These are phyloP conservation scores for Lycodopsis pacificus DNA, from an alignment of 2,797 vertebrate genomes.

Conservation along the genomic window DNA sequence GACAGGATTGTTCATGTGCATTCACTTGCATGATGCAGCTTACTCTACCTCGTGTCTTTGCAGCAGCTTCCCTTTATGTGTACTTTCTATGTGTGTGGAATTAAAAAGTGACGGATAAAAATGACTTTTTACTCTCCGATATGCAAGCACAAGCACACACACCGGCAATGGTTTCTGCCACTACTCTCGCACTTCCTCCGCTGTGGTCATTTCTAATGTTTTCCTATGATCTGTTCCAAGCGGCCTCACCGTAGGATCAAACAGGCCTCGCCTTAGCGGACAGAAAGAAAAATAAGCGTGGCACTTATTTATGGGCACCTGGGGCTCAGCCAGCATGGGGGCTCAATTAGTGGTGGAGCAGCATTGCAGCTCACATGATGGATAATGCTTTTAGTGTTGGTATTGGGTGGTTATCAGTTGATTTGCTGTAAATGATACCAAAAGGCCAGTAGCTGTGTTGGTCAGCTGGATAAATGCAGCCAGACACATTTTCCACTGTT, in stretches of 20 bases:
- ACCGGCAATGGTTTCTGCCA: conserved; percentile 25
- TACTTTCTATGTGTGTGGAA: conserved; percentile 45
- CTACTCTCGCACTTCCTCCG: conserved; percentile 39
- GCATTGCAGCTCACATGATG: conserved; percentile 72
- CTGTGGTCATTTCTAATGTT: conserved; percentile 59
- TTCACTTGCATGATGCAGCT: conserved; percentile 18
- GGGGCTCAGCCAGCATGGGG: conserved; percentile 64
- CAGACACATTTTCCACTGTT: conserved; percentile 61
- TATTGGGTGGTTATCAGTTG: conserved; percentile 84
- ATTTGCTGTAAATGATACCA: conserved; percentile 70
- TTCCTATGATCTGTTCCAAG: conserved; percentile 63
- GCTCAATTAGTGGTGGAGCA: conserved; percentile 80
- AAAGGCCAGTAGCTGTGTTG: conserved; percentile 59
- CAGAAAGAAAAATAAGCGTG: conserved; percentile 74
- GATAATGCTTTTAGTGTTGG: conserved; percentile 79
- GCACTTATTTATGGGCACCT: conserved; percentile 75
- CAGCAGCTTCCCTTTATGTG: conserved; percentile 38
- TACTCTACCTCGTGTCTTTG: conserved; percentile 29
- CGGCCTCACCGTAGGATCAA: conserved; percentile 61
- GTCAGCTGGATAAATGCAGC: conserved; percentile 54
- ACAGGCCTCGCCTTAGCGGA: conserved; percentile 54
- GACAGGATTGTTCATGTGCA: conserved; percentile 18
- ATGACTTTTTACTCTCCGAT: conserved; percentile 43
- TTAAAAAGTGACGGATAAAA: conserved; percentile 67
- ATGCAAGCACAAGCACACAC: background rate